A percentile compares a stretch with the other conserved stretches of the same genome.
Evolutionary conservation across 2,888 invertebrate genomes (phyloP).

Genomic region (Ormyrus rosae): DNA sequence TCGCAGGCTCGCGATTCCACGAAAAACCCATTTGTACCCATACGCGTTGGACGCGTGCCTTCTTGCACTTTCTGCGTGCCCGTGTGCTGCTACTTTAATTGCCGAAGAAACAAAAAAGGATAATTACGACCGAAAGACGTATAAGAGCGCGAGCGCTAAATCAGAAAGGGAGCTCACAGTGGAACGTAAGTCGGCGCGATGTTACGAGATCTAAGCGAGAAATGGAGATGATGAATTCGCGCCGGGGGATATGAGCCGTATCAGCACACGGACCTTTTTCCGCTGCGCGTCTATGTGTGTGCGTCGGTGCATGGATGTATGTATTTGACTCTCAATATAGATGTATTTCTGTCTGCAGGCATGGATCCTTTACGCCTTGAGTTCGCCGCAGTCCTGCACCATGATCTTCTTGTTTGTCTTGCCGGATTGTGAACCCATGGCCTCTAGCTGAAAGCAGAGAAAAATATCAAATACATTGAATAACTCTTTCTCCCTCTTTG

Average conservation of each 20-base stretch:
- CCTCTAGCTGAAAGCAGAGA: conserved; percentile 78
- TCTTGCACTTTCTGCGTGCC: background rate
- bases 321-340: background rate
- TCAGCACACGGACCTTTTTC: too few relatives aligned
- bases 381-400: conserved; percentile 90
- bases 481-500: too few relatives aligned
- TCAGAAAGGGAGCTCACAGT: conserved; percentile 44
- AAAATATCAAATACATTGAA: too few relatives aligned
- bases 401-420: conserved; percentile 90
- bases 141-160: conserved; percentile 20
- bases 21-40: conserved; percentile 7
- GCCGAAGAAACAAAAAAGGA: conserved; percentile 11
- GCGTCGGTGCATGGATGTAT: background rate
- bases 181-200: conserved; percentile 42
- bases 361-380: conserved; percentile 69
- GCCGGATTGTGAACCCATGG: conserved; percentile 88
- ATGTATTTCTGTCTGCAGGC: background rate
- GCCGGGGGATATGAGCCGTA: background rate
- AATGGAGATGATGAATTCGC: conserved; percentile 35
- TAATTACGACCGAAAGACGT: conserved; percentile 15
- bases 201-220: conserved; percentile 44
- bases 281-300: background rate
- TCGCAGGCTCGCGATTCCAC: conserved; percentile 7
- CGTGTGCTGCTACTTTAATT: too few relatives aligned
- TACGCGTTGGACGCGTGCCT: background rate